Evolutionary conservation across 2,888 invertebrate genomes (phyloP).

Genomic region (Tenthredo distinguenda): DNA sequence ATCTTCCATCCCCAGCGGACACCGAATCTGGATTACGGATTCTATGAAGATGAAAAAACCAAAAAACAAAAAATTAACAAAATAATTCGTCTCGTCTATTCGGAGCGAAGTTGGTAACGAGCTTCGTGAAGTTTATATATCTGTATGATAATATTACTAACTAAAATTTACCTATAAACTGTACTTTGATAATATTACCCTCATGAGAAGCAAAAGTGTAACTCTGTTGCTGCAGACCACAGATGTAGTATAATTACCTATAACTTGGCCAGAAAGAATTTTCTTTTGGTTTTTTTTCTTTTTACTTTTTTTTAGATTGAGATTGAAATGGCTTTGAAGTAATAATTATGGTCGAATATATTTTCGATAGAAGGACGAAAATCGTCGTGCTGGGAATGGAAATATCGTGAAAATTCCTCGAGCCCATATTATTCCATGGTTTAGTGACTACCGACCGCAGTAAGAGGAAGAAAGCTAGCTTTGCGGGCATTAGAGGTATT

Average conservation of each 20-base stretch:
- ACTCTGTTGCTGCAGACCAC: neutral
- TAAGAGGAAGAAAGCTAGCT: constrained; percentile 59
- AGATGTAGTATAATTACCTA: neutral
- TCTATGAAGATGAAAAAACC: neutral
- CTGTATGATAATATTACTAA: constrained; percentile 11
- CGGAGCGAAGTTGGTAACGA: constrained; percentile 12
- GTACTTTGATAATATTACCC: constrained; percentile 21
- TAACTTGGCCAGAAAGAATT: neutral
- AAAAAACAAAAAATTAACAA: neutral
- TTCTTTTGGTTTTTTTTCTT: neutral
- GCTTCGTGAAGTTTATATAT: neutral
- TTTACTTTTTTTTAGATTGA: neutral
- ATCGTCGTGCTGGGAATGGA: constrained; percentile 28
- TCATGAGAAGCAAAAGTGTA: constrained; percentile 2
- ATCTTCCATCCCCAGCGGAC: neutral
- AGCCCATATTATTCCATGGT: constrained; percentile 43
- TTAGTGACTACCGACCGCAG: constrained; percentile 20
- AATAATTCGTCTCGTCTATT: neutral
- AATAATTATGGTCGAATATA: constrained; percentile 3
- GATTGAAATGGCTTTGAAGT: constrained; percentile 17
- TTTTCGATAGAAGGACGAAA: neutral
- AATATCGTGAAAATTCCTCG: constrained; percentile 25
- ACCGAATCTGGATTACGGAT: neutral
- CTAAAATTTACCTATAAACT: constrained; percentile 27
- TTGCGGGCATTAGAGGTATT: constrained; percentile 71